phyloP scores from a whole-genome alignment of 2,113 vertebrate species.

The Labeo rohita region DNA sequence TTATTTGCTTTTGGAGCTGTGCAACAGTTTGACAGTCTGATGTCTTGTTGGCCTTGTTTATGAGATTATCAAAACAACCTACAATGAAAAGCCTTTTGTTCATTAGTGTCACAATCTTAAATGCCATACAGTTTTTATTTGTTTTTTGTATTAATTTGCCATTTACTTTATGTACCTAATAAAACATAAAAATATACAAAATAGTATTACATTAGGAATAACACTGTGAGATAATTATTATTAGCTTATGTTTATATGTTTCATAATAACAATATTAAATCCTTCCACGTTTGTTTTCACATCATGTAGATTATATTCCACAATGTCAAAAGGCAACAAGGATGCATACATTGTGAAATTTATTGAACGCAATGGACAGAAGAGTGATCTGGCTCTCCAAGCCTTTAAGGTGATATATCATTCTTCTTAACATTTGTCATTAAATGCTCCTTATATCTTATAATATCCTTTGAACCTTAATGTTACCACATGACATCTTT shows the following conservation, averaged over 20 bases:
- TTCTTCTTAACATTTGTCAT: too few species aligned
- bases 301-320: slow-evolving; percentile 12
- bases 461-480: not conserved
- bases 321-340: slow-evolving; percentile 79
- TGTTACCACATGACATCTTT: slow-evolving; percentile 25
- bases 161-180: not conserved
- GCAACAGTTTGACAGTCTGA: not conserved
- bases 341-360: slow-evolving; percentile 90
- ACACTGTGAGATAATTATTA: not conserved
- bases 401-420: slow-evolving; percentile 85
- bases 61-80: not conserved
- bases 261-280: not conserved
- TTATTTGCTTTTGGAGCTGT: not conserved
- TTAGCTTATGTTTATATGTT: not conserved
- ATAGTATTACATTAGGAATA: not conserved
- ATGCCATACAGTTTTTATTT: not conserved
- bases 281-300: not conserved
- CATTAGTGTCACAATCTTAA: not conserved
- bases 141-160: not conserved
- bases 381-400: slow-evolving; percentile 79
- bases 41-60: not conserved
- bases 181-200: not conserved
- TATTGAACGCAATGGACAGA: slow-evolving; percentile 76
- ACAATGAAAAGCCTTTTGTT: too few species aligned
- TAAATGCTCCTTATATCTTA: not conserved